These are phyloP conservation scores for Euschistus heros DNA, from an alignment of 1,140 invertebrate genomes.

Conservation along the genomic window DNA sequence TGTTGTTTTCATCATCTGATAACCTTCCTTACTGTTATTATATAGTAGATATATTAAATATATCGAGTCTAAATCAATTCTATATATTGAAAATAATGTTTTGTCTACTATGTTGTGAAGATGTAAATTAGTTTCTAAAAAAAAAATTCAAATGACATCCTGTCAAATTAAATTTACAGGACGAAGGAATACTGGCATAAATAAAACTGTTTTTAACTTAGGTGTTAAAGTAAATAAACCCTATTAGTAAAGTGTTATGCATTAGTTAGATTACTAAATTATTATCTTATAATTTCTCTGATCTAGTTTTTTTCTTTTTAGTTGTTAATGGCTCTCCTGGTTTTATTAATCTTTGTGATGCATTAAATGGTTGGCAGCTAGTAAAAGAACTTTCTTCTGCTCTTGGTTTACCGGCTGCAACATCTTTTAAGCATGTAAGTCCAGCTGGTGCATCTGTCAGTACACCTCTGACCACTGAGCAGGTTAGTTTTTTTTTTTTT, in stretches of 20 bases:
- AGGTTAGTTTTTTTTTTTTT: conserved; percentile 24
- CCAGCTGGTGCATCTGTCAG: conserved; percentile 91
- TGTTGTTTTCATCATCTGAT: not conserved
- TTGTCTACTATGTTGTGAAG: no score
- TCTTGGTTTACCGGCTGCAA: conserved; percentile 75
- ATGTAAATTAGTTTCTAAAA: no score
- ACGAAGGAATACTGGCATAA: not conserved
- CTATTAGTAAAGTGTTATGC: not conserved
- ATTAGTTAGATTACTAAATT: no score
- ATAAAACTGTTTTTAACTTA: not conserved
- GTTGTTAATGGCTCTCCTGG: conserved; percentile 92
- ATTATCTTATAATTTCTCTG: not conserved
- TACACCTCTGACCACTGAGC: conserved; percentile 46
- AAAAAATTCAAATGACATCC: no score
- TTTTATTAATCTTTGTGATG: conserved; percentile 96
- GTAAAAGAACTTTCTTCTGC: conserved; percentile 78
- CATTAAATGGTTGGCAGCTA: conserved; percentile 93
- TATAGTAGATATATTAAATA: not conserved
- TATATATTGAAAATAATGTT: no score
- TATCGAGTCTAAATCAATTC: no score
- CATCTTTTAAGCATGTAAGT: conserved; percentile 97
- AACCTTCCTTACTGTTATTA: no score
- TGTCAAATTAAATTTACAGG: no score
- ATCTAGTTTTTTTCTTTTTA: conserved; percentile 23
- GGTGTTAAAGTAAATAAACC: not conserved